Conservation (phyloP, 2,113 vertebrate genomes). For the Heterotilapia buettikoferi region DNA sequence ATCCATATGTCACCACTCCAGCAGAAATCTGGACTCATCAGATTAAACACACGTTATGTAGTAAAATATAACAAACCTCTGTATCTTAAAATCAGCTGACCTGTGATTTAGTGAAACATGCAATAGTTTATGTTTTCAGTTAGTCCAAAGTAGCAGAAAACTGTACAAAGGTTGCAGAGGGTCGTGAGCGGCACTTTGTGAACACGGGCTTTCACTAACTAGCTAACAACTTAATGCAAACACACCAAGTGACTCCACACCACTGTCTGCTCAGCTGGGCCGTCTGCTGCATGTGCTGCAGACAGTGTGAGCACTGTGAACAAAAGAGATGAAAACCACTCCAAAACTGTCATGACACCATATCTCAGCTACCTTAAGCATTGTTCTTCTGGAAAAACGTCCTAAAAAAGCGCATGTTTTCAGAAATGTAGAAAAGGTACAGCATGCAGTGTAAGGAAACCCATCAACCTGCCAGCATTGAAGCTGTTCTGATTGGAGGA, state of each 20-base stretch:
- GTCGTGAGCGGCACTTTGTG: too few species aligned
- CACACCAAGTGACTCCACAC: not conserved
- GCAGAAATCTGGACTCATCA: not conserved
- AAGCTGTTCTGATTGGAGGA: not conserved
- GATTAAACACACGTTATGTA: rapidly evolving
- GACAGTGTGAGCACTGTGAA: not conserved
- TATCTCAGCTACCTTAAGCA: rapidly evolving
- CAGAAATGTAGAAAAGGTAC: not conserved
- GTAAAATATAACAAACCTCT: not conserved
- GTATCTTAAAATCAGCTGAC: rapidly evolving
- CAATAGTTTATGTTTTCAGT: not conserved
- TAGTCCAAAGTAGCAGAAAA: not conserved
- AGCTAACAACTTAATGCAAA: not conserved
- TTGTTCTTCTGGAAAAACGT: not conserved
- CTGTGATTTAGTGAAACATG: not conserved
- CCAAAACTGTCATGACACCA: not conserved
- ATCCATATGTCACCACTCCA: not conserved
- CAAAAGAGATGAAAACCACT: not conserved
- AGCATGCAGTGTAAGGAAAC: not conserved
- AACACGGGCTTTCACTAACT: not conserved
- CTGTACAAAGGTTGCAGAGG: not conserved
- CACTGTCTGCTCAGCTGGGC: not conserved
- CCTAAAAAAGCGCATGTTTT: not conserved
- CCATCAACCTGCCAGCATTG: rapidly evolving
- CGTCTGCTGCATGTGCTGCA: not conserved